phyloP scores from a whole-genome alignment of 2,797 vertebrate genomes.

The Gallinago nigripennis region DNA sequence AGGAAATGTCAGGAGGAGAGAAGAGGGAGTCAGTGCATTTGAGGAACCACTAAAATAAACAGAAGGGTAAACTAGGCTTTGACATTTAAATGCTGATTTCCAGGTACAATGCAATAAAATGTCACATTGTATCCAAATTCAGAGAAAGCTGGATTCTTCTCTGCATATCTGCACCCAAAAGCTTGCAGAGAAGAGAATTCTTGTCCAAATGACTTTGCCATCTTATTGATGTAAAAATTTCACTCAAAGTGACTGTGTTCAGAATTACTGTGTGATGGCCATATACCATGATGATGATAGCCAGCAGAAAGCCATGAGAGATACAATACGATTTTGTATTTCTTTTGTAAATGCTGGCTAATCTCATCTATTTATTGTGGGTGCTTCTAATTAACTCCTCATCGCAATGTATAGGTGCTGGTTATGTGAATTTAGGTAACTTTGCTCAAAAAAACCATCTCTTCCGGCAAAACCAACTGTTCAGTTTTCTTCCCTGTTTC shows the following conservation, averaged over 20 bases:
- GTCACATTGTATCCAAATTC: not conserved
- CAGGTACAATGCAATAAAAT: not conserved
- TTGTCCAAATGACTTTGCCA: not conserved
- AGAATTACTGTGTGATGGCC: not conserved
- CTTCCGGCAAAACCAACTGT: not conserved
- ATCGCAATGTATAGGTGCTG: rapidly evolving
- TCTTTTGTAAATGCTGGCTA: not conserved
- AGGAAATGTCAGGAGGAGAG: not conserved
- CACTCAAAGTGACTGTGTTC: not conserved
- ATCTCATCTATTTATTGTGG: not conserved
- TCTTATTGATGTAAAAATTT: not conserved
- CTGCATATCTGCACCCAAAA: not conserved
- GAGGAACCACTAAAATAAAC: not conserved
- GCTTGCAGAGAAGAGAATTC: not conserved
- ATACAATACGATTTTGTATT: not conserved
- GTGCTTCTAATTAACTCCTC: not conserved
- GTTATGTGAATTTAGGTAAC: not conserved
- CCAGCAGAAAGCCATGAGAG: not conserved
- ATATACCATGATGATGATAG: rapidly evolving
- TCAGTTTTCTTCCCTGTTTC: not conserved
- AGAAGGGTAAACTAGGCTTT: not conserved
- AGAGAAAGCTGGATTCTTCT: not conserved
- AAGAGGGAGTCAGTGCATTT: not conserved
- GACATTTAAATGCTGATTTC: not conserved
- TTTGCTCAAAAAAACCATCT: not conserved